phyloP scores from a whole-genome alignment of 1,140 invertebrate species.

The Zophobas morio region DNA sequence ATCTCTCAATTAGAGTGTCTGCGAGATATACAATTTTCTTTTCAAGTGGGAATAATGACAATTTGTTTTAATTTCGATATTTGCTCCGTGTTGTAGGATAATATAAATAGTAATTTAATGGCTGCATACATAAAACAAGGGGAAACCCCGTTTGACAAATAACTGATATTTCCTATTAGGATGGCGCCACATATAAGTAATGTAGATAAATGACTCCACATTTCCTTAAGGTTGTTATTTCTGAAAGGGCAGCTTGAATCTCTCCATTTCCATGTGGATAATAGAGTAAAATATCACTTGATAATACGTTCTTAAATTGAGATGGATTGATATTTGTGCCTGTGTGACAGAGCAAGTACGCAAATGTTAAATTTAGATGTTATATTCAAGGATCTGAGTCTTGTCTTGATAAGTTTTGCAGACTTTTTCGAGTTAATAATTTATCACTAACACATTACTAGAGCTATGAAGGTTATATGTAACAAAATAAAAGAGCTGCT shows the following conservation, averaged over 20 bases:
- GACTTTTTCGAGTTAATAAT: no score
- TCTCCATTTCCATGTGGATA: conserved; percentile 50
- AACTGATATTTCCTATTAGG: conserved; percentile 40
- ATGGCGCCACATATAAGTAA: conserved; percentile 45
- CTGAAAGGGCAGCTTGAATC: conserved; percentile 39
- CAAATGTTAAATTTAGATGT: neutral
- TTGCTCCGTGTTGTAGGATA: neutral
- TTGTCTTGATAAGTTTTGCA: no score
- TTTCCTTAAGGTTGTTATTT: conserved; percentile 47
- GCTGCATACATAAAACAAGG: neutral
- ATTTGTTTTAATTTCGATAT: neutral
- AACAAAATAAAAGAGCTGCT: no score
- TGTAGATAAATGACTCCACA: conserved; percentile 49
- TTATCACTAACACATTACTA: no score
- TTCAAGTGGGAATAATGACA: conserved; percentile 10
- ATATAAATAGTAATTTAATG: conserved; percentile 18
- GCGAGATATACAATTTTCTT: conserved; percentile 3
- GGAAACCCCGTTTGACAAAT: conserved; percentile 38
- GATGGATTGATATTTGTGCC: conserved; percentile 47
- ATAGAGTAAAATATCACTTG: conserved; percentile 53
- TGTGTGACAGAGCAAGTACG: neutral
- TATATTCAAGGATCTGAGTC: neutral
- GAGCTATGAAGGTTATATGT: no score
- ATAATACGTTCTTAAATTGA: conserved; percentile 51
- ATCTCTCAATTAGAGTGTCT: conserved; percentile 42